Evolutionary conservation across 1,140 invertebrate genomes (phyloP).

Genomic region (Danaus plexippus): DNA sequence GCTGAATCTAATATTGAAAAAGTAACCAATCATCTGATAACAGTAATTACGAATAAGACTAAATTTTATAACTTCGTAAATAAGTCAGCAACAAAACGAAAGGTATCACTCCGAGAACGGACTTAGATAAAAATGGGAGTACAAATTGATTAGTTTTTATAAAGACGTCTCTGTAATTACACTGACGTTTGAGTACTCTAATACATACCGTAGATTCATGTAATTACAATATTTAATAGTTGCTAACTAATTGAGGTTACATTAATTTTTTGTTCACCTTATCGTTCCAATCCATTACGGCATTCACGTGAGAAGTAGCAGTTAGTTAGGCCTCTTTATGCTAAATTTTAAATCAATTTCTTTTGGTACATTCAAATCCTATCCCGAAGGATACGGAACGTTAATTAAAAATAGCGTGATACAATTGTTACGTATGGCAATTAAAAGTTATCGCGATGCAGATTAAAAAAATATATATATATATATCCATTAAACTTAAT

Average conservation of each 20-base stretch:
- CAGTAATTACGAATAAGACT: constrained; percentile 46
- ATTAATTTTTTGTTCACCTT: constrained; percentile 28
- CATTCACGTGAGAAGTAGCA: constrained; percentile 24
- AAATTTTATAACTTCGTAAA: constrained; percentile 10
- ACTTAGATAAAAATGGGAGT: too few relatives aligned
- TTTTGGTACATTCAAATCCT: constrained; percentile 25
- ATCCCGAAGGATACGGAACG: constrained; percentile 29
- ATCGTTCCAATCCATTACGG: constrained; percentile 16
- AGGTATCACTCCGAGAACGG: too few relatives aligned
- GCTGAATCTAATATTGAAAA: constrained; percentile 40
- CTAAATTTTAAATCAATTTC: constrained; percentile 29
- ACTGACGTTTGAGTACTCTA: background rate
- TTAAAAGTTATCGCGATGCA: constrained; percentile 34
- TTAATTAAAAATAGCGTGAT: constrained; percentile 45
- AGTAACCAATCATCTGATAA: constrained; percentile 63
- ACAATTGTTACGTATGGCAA: constrained; percentile 9
- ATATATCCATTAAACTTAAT: constrained; percentile 46
- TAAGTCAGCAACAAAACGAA: background rate
- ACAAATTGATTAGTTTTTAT: too few relatives aligned
- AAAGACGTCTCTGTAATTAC: too few relatives aligned
- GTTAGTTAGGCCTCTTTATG: constrained; percentile 16
- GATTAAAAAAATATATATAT: constrained; percentile 22
- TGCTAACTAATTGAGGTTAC: constrained; percentile 38
- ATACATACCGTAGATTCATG: constrained; percentile 12
- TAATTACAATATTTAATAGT: constrained; percentile 36